Conservation (phyloP, 2,888 invertebrate genomes). For the Aquatica leii region DNA sequence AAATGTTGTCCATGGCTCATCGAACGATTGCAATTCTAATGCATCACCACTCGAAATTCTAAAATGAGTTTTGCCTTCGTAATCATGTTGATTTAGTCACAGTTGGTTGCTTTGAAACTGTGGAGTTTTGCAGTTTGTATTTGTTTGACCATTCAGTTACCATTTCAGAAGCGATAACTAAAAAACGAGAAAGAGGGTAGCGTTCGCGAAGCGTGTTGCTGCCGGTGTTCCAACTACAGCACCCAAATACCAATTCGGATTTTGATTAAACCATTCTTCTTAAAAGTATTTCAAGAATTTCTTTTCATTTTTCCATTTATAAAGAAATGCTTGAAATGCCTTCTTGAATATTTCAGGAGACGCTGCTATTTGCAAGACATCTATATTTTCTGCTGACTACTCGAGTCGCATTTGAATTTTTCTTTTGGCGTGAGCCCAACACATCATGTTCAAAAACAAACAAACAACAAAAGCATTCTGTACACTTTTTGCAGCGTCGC, state of each 20-base stretch:
- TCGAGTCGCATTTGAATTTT: constrained; percentile 1
- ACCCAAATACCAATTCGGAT: constrained; percentile 13
- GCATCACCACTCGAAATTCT: not conserved
- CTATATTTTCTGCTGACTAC: not conserved
- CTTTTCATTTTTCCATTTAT: not conserved
- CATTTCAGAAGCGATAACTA: constrained; percentile 5
- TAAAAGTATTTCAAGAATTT: not conserved
- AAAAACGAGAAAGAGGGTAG: constrained; percentile 15
- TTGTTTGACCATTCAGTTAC: constrained; percentile 6
- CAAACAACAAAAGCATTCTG: not conserved
- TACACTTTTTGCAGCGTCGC: constrained; percentile 8
- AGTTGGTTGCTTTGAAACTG: not conserved
- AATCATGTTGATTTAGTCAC: not conserved
- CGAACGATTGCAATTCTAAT: constrained; percentile 4
- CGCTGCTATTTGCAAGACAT: not conserved
- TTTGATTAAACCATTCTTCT: no score
- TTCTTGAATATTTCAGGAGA: not conserved
- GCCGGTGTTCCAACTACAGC: constrained; percentile 13
- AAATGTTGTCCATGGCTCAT: not conserved
- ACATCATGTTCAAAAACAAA: not conserved
- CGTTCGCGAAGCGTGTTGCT: constrained; percentile 14
- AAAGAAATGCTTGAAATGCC: not conserved
- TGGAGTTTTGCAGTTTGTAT: not conserved
- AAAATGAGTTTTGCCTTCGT: constrained; percentile 1
- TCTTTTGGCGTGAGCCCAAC: constrained; percentile 10